Percentiles rank a stretch among this genome's conserved stretches.
Evolutionary conservation across 2,797 vertebrate species (phyloP).

Genomic region (Enoplosus armatus): DNA sequence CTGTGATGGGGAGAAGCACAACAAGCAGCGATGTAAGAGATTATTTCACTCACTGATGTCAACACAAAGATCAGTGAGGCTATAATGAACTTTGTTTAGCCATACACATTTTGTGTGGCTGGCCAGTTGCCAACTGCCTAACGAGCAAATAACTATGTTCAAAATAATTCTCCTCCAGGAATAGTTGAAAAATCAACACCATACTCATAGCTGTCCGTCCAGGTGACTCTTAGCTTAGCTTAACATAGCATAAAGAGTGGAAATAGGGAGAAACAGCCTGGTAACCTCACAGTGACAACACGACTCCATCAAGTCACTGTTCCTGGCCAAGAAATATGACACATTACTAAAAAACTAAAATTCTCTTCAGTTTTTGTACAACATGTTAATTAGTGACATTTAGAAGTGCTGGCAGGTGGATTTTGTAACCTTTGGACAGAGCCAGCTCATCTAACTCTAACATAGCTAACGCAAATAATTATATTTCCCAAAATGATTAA

Average conservation of each 20-base stretch:
- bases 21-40: not conserved
- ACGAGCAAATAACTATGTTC: not conserved
- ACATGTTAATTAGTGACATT: not conserved
- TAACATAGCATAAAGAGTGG: not conserved
- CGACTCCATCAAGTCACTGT: too few relatives aligned
- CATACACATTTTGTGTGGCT: not conserved
- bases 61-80: not conserved
- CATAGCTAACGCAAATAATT: not conserved
- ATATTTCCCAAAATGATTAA: too few relatives aligned
- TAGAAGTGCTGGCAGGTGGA: too few relatives aligned
- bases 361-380: too few relatives aligned
- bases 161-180: not conserved
- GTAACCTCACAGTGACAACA: too few relatives aligned
- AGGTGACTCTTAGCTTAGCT: not conserved
- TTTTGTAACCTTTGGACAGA: too few relatives aligned
- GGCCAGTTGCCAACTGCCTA: not conserved
- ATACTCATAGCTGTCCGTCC: not conserved
- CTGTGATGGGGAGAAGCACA: not conserved
- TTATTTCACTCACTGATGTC: not conserved
- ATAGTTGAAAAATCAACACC: not conserved
- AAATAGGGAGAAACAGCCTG: not conserved
- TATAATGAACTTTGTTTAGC: constrained; percentile 9
- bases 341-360: too few relatives aligned
- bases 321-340: too few relatives aligned
- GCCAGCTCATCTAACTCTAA: not conserved